A percentile compares a stretch with the other conserved stretches of the same genome.
Conservation (phyloP, 2,797 vertebrate species). For the Emydoidea blandingii region DNA sequence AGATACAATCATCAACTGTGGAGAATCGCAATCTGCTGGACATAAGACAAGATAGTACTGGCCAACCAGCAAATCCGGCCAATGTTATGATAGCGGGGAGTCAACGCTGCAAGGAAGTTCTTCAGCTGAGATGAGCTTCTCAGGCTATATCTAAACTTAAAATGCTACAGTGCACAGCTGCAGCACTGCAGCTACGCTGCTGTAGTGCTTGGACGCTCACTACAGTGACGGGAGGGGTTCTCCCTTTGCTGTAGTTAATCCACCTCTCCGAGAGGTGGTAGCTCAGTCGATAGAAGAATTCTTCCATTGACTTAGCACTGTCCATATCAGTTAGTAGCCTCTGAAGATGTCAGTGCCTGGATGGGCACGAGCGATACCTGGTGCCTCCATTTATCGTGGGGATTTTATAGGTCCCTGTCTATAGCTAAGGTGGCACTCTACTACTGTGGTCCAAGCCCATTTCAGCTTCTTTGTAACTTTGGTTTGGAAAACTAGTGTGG, state of each 20-base stretch:
- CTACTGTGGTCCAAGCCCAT: not conserved
- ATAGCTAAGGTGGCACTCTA: not conserved
- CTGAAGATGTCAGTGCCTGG: not conserved
- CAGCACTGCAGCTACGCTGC: not conserved
- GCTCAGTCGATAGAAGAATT: not conserved
- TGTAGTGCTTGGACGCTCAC: not conserved
- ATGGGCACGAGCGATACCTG: not conserved
- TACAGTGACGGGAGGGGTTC: not conserved
- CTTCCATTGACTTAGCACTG: not conserved
- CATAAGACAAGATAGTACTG: not conserved
- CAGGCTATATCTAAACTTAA: not conserved
- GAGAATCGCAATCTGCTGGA: not conserved
- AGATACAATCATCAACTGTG: not conserved
- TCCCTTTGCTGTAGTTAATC: not conserved
- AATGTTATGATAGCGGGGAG: not conserved
- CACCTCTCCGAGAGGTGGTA: not conserved
- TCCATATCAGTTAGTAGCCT: not conserved
- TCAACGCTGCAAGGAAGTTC: not conserved
- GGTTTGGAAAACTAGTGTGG: not conserved
- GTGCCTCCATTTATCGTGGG: not conserved
- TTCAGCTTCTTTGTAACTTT: not conserved
- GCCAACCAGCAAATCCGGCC: not conserved
- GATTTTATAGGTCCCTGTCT: not conserved
- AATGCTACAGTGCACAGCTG: not conserved
- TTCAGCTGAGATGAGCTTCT: not conserved